Percentiles rank a stretch among this genome's conserved stretches.
Evolutionary conservation across 2,113 vertebrate species (phyloP).

Genomic region (Callipepla californica): DNA sequence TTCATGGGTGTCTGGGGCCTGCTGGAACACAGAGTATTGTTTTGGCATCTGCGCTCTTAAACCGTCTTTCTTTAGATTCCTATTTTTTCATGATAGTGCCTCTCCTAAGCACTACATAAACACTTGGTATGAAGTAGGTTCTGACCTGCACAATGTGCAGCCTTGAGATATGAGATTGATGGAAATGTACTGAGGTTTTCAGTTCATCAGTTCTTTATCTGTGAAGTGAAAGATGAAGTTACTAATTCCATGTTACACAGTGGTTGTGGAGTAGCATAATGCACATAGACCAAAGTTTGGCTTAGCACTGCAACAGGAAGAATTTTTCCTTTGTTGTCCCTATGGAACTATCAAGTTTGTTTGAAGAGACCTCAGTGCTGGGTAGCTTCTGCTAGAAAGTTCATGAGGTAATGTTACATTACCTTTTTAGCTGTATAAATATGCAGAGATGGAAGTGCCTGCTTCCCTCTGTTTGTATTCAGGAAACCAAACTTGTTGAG

Average conservation of each 20-base stretch:
- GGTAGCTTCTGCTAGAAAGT: neutral
- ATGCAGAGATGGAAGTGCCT: neutral
- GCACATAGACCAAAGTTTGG: fast-evolving
- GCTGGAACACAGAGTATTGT: neutral
- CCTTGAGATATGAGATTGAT: neutral
- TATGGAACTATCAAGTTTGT: neutral
- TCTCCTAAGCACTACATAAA: neutral
- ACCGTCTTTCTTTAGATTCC: neutral
- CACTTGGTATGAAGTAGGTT: neutral
- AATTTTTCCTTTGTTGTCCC: neutral
- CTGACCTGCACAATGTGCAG: neutral
- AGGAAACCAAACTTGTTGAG: neutral
- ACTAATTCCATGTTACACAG: neutral
- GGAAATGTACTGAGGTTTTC: neutral
- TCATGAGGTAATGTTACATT: neutral
- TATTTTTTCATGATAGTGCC: neutral
- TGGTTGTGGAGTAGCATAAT: neutral
- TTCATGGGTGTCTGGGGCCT: neutral
- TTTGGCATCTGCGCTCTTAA: fast-evolving
- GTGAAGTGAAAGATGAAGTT: neutral
- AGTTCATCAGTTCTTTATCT: neutral
- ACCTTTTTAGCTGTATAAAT: no score
- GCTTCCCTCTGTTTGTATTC: neutral
- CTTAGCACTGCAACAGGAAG: neutral
- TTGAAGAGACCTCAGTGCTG: neutral